Conservation (phyloP, 1,140 invertebrate genomes). For the Rhizoglyphus robini region DNA sequence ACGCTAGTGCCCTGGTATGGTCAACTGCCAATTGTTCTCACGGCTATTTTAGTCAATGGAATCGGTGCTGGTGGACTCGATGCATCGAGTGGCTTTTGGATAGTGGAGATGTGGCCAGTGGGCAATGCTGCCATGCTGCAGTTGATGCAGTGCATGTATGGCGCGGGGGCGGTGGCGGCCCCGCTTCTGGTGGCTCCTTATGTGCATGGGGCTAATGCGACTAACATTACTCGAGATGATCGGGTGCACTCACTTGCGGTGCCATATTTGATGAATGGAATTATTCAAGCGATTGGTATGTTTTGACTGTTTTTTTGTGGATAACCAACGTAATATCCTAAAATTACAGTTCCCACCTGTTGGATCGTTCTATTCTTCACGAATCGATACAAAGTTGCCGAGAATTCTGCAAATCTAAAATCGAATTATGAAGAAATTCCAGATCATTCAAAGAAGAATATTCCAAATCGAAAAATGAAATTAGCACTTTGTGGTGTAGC, state of each 20-base stretch:
- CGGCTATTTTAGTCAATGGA: neutral
- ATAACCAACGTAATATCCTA: neutral
- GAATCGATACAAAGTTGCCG: neutral
- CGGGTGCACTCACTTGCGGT: neutral
- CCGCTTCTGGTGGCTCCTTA: neutral
- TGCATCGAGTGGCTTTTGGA: neutral
- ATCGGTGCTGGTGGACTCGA: neutral
- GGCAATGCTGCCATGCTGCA: neutral
- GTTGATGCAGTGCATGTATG: slow-evolving; percentile 13
- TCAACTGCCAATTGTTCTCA: neutral
- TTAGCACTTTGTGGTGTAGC: neutral
- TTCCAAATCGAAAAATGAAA: neutral
- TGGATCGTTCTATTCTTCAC: neutral
- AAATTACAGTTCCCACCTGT: neutral
- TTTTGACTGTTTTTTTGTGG: neutral
- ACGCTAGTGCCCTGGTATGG: neutral
- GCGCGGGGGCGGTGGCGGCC: neutral
- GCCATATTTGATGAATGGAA: neutral
- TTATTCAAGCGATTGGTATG: neutral
- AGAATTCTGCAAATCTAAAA: neutral
- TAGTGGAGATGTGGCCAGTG: slow-evolving; percentile 9
- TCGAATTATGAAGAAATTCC: neutral
- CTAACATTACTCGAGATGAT: neutral
- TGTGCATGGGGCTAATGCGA: neutral
- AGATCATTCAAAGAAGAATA: neutral